phyloP scores from a whole-genome alignment of 2,888 invertebrate species.

The Sinelater perroti region DNA sequence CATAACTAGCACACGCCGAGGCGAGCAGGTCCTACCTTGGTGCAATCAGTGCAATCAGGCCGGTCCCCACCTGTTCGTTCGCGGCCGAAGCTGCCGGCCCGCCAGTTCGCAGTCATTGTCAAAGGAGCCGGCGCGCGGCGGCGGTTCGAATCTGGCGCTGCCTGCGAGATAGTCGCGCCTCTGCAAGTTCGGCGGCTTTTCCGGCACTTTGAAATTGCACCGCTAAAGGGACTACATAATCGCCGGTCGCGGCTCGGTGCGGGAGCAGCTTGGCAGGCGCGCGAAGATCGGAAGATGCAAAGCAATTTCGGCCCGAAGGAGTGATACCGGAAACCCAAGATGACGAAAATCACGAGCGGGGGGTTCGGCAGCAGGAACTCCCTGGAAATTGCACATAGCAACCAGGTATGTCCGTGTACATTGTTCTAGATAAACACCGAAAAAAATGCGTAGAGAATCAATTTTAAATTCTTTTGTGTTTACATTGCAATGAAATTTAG shows the following conservation, averaged over 20 bases:
- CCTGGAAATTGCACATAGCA: conserved; percentile 63
- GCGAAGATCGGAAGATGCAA: too few relatives aligned
- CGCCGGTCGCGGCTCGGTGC: too few relatives aligned
- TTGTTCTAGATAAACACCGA: too few relatives aligned
- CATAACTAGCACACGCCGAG: conserved; percentile 19
- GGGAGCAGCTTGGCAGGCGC: too few relatives aligned
- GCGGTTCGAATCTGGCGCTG: conserved; percentile 1
- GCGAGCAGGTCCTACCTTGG: conserved; percentile 23
- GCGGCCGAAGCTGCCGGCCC: conserved; percentile 22
- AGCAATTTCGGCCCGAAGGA: too few relatives aligned
- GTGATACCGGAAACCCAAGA: conserved; percentile 22
- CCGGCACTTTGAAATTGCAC: not conserved
- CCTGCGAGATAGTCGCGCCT: conserved; percentile 8
- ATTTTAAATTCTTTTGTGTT: too few relatives aligned
- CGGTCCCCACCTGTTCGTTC: conserved; percentile 35
- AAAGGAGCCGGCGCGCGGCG: conserved; percentile 22
- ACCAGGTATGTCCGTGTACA: conserved; percentile 58
- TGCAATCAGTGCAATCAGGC: conserved; percentile 29
- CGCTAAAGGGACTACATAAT: conserved; percentile 5
- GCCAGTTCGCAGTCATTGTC: conserved; percentile 31
- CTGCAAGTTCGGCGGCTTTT: not conserved
- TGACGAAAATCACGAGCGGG: conserved; percentile 47
- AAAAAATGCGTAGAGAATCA: too few relatives aligned
- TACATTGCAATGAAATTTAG: too few relatives aligned
- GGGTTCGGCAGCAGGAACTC: conserved; percentile 62